Evolutionary conservation across 2,888 invertebrate genomes (phyloP).

Genomic region (Biston stratarius): DNA sequence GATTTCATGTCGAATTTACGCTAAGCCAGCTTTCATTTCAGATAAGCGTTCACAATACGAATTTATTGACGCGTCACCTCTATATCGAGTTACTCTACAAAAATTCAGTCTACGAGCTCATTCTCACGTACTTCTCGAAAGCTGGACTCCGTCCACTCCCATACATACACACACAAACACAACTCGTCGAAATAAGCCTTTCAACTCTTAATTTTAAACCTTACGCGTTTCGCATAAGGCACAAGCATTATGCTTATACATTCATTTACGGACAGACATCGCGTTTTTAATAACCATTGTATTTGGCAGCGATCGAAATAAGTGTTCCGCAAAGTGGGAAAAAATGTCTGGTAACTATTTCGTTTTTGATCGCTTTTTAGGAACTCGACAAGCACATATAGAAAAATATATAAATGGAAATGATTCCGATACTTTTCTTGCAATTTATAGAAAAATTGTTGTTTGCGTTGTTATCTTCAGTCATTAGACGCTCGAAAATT

Average conservation of each 20-base stretch:
- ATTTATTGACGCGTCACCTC: conserved; percentile 43
- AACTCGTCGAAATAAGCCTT: conserved; percentile 33
- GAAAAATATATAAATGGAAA: no score
- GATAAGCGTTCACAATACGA: conserved; percentile 1
- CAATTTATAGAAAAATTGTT: background rate
- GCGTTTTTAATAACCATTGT: conserved; percentile 85
- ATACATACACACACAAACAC: conserved; percentile 56
- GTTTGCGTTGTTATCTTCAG: background rate
- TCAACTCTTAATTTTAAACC: conserved; percentile 35
- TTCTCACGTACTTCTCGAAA: conserved; percentile 75
- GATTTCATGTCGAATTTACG: background rate
- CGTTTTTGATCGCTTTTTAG: conserved; percentile 30
- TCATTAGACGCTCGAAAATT: no score
- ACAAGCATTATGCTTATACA: conserved; percentile 30
- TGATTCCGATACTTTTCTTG: background rate
- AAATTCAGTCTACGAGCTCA: conserved; percentile 67
- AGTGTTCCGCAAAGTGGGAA: conserved; percentile 67
- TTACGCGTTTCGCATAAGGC: conserved; percentile 25
- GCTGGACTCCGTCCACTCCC: conserved; percentile 82
- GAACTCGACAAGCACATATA: background rate
- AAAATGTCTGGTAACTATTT: conserved; percentile 65
- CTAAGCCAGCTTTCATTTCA: conserved; percentile 3
- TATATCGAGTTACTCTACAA: conserved; percentile 56
- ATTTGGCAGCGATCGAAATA: conserved; percentile 85
- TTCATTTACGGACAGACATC: conserved; percentile 70